Percentiles rank a stretch among this genome's conserved stretches.
Conservation (phyloP, 2,113 vertebrate species). For the Pavo muticus region DNA sequence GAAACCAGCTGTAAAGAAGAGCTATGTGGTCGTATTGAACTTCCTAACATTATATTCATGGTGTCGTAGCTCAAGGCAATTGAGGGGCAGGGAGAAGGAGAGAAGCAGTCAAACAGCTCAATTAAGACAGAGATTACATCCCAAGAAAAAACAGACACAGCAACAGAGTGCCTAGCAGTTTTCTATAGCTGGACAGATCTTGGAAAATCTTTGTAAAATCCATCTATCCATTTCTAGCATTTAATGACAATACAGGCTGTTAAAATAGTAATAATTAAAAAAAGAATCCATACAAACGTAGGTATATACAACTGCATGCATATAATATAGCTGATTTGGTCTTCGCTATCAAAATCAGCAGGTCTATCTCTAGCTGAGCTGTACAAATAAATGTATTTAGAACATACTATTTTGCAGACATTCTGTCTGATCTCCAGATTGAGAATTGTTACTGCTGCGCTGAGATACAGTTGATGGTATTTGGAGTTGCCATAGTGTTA, state of each 20-base stretch:
- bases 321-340: neutral
- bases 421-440: conserved; percentile 23
- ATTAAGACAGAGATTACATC: neutral
- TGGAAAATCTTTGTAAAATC: neutral
- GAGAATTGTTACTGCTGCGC: neutral
- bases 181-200: neutral
- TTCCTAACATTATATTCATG: neutral
- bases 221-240: neutral
- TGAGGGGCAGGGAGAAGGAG: neutral
- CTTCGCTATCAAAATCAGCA: conserved; percentile 17
- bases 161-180: neutral
- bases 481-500: conserved; percentile 53
- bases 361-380: conserved; percentile 8
- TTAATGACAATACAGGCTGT: neutral
- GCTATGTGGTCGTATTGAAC: neutral
- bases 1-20: neutral
- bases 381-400: conserved; percentile 33
- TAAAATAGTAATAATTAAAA: neutral
- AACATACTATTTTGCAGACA: conserved; percentile 34
- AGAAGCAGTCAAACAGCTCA: neutral
- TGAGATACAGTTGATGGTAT: conserved; percentile 13
- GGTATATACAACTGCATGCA: neutral
- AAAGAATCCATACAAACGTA: neutral
- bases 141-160: neutral
- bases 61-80: neutral